Evolutionary conservation across 37 sponge, comb jelly and placozoan genomes (phyloP).

Genomic region (Chondrosia reniformis): DNA sequence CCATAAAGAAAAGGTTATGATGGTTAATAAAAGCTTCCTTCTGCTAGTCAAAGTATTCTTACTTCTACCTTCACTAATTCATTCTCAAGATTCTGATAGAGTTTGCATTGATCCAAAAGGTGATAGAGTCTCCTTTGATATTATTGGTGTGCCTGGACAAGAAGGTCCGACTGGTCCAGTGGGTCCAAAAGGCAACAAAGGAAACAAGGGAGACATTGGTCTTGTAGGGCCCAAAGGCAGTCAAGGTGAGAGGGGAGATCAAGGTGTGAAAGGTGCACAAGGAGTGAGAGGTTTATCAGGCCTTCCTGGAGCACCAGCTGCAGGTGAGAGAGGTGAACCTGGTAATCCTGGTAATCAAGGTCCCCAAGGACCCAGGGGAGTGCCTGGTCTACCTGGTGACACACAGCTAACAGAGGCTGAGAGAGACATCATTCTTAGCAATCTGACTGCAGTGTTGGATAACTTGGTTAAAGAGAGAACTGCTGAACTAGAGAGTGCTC

Average conservation of each 20-base stretch:
- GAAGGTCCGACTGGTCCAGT: too few relatives aligned
- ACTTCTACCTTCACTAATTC: too few relatives aligned
- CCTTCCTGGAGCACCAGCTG: not conserved
- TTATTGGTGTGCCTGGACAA: too few relatives aligned
- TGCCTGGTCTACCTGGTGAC: slow-evolving; percentile 9
- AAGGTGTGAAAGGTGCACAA: not conserved
- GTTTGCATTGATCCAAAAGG: too few relatives aligned
- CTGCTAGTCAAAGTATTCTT: too few relatives aligned
- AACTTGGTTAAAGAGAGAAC: not conserved
- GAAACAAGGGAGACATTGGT: not conserved
- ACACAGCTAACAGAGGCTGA: not conserved
- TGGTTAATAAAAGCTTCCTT: too few relatives aligned
- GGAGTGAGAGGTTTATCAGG: not conserved
- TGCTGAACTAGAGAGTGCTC: not conserved
- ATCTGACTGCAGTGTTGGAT: not conserved
- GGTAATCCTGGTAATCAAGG: not conserved
- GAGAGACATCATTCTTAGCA: not conserved
- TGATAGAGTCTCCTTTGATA: too few relatives aligned
- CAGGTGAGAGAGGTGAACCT: not conserved
- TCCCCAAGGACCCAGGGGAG: not conserved
- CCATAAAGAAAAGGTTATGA: too few relatives aligned
- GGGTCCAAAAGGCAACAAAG: too few relatives aligned
- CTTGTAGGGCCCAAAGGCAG: not conserved
- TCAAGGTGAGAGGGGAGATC: not conserved
- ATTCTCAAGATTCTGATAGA: too few relatives aligned